Evolutionary conservation across 2,797 vertebrate species (phyloP).

Genomic region (Crax fasciolata): DNA sequence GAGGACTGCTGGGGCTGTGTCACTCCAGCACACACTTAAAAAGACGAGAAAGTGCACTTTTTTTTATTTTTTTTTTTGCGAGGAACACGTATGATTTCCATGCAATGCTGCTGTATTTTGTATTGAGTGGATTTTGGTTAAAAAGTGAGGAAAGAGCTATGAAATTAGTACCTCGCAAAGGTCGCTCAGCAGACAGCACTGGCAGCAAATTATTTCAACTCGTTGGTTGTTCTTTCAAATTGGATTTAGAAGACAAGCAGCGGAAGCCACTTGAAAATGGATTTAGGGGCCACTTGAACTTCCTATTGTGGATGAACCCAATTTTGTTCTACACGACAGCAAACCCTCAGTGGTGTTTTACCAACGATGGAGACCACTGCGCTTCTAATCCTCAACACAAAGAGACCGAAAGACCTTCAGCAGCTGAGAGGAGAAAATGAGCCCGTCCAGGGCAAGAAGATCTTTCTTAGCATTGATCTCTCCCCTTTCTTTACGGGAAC

Average conservation of each 20-base stretch:
- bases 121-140: not conserved
- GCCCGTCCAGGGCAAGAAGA: not conserved
- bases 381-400: not conserved
- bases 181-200: not conserved
- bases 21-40: not conserved
- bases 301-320: not conserved
- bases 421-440: not conserved
- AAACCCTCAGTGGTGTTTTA: not conserved
- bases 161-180: constrained; percentile 22
- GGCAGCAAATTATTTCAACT: constrained; percentile 40
- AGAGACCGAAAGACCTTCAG: not conserved
- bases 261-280: constrained; percentile 60
- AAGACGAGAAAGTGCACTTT: not conserved
- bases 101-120: not conserved
- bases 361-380: not conserved
- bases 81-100: not conserved
- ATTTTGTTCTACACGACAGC: not conserved
- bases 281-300: constrained; percentile 72
- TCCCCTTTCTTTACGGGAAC: not conserved
- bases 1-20: not conserved
- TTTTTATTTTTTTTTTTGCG: not conserved
- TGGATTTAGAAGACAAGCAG: constrained; percentile 65
- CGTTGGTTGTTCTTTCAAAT: constrained; percentile 29
- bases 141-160: not conserved
- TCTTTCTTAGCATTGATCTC: not conserved